These are phyloP conservation scores for Hydrotaea diabolus DNA, from an alignment of 2,888 invertebrate species.

Conservation along the genomic window DNA sequence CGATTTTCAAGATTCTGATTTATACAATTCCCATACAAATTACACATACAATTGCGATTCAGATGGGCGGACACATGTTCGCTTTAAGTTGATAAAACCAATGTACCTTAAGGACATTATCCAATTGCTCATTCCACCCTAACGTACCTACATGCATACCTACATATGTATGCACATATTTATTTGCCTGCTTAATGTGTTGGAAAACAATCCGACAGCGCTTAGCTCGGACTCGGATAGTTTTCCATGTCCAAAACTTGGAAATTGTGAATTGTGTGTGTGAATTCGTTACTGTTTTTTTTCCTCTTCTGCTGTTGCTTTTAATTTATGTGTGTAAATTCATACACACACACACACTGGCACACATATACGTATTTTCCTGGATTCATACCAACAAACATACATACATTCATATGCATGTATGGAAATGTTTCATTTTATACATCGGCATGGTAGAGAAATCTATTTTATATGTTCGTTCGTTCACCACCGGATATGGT, in stretches of 20 bases:
- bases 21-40: too few species aligned
- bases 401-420: background rate
- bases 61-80: too few species aligned
- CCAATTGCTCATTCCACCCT: too few species aligned
- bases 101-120: too few species aligned
- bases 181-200: background rate
- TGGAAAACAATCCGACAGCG: slow-evolving; percentile 7
- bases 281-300: slow-evolving; percentile 11
- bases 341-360: background rate
- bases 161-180: too few species aligned
- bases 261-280: slow-evolving; percentile 17
- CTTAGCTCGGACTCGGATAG: background rate
- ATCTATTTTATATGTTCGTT: slow-evolving; percentile 4
- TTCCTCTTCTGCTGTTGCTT: background rate
- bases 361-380: background rate
- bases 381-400: background rate
- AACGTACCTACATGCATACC: too few species aligned
- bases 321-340: slow-evolving; percentile 7
- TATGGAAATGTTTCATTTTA: slow-evolving; percentile 1
- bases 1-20: too few species aligned
- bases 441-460: too few species aligned
- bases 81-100: too few species aligned
- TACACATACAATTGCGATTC: too few species aligned
- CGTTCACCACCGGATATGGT: slow-evolving; percentile 66
- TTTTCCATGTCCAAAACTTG: background rate